Evolutionary conservation across 2,797 vertebrate genomes (phyloP), one percentile per base, ranked within the genome.

Genomic region (Threskiornis aethiopicus): DNA sequence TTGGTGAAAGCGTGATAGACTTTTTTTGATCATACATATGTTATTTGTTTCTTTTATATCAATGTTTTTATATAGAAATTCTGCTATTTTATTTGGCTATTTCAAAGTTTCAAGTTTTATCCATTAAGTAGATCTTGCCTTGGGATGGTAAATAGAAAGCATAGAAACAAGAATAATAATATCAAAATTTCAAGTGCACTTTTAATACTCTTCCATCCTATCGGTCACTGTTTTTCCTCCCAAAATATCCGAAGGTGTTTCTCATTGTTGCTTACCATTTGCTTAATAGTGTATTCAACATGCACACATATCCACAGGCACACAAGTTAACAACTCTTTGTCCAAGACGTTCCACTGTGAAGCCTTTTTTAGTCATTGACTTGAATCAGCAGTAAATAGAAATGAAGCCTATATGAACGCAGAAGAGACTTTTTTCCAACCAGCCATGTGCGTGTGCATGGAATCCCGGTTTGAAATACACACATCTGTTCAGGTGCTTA

Each of bases 181-280:
- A 55, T 14, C 41, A 92, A 77, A 91, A 89, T 93, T 93, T 47
- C 71, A 61, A 18, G 29, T 61, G 24, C 7, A 7, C 51, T 84
- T 11, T 81, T 95, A 66, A 64, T 13, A 51, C 62, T 92, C 35
- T 54, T 67, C 37, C 29, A 89, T 44, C 6, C 41, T 72, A 13
- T 55, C 13, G 33, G 37, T 73, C 59, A 76, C 5, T 80, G 33
- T 19, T 77, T 87, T 52, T 22, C 14, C 17, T 41, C 13, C 0
- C 1, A 64, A 76, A 66, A 39, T 4, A 37, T n/a, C 35, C 21
- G 51, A 42, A 66, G 58, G 71, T 19, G 13, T 86, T 94, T 96
- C 31, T 77, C 14, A 3, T 9, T 89, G 31, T 91, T 93, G n/a
- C 58, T 90, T 95, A 35, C 62, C 49, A 10, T 79, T 94, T 86